These are phyloP conservation scores for Piscicola geometra DNA, from an alignment of 2,888 invertebrate genomes.

Conservation along the genomic window DNA sequence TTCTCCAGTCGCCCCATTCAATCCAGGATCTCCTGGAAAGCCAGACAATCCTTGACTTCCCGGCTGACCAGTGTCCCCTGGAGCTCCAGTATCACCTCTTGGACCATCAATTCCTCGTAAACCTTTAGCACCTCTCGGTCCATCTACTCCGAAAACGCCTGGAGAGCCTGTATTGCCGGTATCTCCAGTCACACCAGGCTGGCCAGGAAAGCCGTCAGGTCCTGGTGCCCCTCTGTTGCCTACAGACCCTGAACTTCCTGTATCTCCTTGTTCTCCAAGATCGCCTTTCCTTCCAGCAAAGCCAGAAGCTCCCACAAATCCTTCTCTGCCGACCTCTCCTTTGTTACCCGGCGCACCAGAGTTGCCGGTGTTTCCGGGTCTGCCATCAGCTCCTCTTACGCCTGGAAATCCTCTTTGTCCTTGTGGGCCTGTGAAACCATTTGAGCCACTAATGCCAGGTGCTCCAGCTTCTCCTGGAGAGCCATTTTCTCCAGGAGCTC, in stretches of 20 bases:
- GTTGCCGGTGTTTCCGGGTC: conserved; percentile 37
- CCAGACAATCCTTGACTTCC: conserved; percentile 32
- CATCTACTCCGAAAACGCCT: conserved; percentile 10
- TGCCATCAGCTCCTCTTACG: conserved; percentile 39
- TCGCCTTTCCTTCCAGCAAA: conserved; percentile 3
- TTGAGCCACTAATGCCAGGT: background rate
- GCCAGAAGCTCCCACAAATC: conserved; percentile 4
- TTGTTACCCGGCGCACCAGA: conserved; percentile 36
- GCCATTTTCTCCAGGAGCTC: background rate
- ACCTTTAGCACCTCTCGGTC: conserved; percentile 9
- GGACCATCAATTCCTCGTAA: conserved; percentile 34
- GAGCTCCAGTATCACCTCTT: conserved; percentile 60
- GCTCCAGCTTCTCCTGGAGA: background rate
- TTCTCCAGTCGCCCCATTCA: conserved; percentile 37
- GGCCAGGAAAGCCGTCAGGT: conserved; percentile 33
- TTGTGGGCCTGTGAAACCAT: conserved; percentile 37
- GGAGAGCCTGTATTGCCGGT: conserved; percentile 13
- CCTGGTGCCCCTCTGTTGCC: conserved; percentile 1
- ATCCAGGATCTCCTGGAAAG: conserved; percentile 28
- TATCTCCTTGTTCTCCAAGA: conserved; percentile 17
- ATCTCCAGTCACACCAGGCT: conserved; percentile 24
- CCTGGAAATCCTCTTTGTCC: conserved; percentile 40
- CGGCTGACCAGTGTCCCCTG: conserved; percentile 31
- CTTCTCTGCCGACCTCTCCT: conserved; percentile 15
- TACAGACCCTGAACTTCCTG: conserved; percentile 1